Evolutionary conservation across 2,888 invertebrate species (phyloP), one percentile per base, ranked within the genome.

Genomic region (Drosophila ezoana): DNA sequence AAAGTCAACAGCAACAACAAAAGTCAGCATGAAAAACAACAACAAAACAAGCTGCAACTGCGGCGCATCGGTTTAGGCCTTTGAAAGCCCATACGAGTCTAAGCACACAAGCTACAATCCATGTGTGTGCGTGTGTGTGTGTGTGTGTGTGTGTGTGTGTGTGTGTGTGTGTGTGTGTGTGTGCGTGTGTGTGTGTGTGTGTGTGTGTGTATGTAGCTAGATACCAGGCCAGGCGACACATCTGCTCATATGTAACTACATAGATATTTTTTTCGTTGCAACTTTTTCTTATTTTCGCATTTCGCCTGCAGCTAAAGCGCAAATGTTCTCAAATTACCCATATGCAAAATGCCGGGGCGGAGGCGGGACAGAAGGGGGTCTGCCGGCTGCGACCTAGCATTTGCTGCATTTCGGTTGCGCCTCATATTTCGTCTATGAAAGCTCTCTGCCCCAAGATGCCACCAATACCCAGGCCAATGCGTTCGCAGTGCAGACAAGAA

Each of bases 261-360:
- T 38, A 51, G 33, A 35, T 45, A 68, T 67, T 69, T 67, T 57
- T 69, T 48, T 32, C 32, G 45, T 48, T 69, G 58, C 74, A 52
- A 63, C 54, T 71, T 73, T 74, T 79, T 81, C 66, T 76, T 78
- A 52, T 66, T 68, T 72, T 62, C 43, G 45, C 65, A 74, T 76
- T 82, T 87, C 66, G 77, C 86, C 69, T 76, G 72, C 76, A 83
- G 85, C 69, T 80, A 78, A 79, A 77, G 79, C 81, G 79, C 79
- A 86, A 79, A 89, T 81, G 85, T 87, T 90, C 90, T 90, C 90
- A 87, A 90, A 90, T 90, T 90, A 90, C 90, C 81, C 81, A 89
- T 76, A 84, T 76, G 81, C 73, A 74, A 69, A 79, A 57, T 38
- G 49, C 28, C 45, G n/a, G 8, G 2, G 37, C 9, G 28, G 13